Base-by-base conservation (phyloP, 2,113 vertebrate species). In the Engraulis encrasicolus region DNA sequence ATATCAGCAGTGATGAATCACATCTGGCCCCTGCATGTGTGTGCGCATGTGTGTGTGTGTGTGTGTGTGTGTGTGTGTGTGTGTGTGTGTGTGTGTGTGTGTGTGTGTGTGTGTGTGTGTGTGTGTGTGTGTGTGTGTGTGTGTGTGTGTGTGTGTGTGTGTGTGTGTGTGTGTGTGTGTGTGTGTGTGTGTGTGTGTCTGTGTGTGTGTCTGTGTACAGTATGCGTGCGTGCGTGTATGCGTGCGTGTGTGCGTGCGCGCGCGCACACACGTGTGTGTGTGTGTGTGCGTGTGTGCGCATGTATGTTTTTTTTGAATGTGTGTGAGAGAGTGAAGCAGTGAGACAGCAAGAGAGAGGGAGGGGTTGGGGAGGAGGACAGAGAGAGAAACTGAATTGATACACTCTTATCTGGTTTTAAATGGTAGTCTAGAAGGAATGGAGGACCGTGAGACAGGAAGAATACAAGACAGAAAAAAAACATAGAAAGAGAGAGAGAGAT, bases 1-100 rank as follows among this genome's bases (percentile, higher is more conserved):
- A 37, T 52, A 48, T 45, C 71, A 58, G 7, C 74, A 54, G 48
- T 78, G 80, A 82, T 54, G 86, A 89, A 90, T 36, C 85, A 89
- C 85, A 80, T 83, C 80, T n/a, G n/a, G n/a, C n/a, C n/a, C n/a
- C n/a, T n/a, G n/a, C n/a, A n/a, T n/a, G n/a, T n/a, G n/a, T n/a
- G n/a, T n/a, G n/a, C n/a, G 15, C 23, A 66, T 31, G 15, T 31
- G 58, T 34, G 0, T 58, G 54, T 88, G 20, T 81, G 18, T 0
- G 50, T 80, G 84, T 85, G 88, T 23, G 83, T 52, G 54, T 82
- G 40, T 37, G 48, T 78, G 17, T 78, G 49, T 78, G 49, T 58
- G 49, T 52, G 34, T 54, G 48, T 78, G 48, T 78, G 27, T 78
- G 45, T 83, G 45, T 77, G 27, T 50, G 31, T 50, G 31, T 78